Conservation (phyloP, 2,113 vertebrate species). For the Budorcas taxicolor region DNA sequence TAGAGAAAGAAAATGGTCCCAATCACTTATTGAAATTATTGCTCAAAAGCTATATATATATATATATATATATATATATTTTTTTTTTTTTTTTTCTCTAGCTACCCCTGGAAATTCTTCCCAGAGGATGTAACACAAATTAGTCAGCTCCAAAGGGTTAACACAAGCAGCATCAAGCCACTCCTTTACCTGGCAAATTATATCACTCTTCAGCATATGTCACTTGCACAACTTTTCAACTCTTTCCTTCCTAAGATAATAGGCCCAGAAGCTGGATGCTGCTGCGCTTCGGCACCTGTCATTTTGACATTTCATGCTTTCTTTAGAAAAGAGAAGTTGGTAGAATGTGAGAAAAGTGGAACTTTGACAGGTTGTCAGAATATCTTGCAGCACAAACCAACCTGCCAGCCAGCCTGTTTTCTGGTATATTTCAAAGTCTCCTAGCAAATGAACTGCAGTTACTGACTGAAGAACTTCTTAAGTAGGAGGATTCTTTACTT, state of each 20-base stretch:
- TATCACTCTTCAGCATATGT: constrained; percentile 66
- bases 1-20: constrained; percentile 38
- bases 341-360: constrained; percentile 86
- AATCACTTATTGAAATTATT: not conserved
- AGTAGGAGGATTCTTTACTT: constrained; percentile 65
- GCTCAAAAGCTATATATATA: not conserved
- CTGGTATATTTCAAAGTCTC: constrained; percentile 83
- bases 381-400: constrained; percentile 82
- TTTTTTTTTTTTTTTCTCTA: not conserved
- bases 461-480: constrained; percentile 69
- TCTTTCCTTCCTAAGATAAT: constrained; percentile 78
- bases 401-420: constrained; percentile 85
- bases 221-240: constrained; percentile 75
- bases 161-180: constrained; percentile 65
- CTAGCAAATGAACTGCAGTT: constrained; percentile 74
- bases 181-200: constrained; percentile 76
- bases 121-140: not conserved
- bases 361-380: constrained; percentile 86
- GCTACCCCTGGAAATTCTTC: not conserved
- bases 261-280: constrained; percentile 78
- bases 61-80: not conserved
- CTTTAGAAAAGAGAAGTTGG: constrained; percentile 83
- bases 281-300: constrained; percentile 80
- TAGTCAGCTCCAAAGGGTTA: constrained; percentile 67
- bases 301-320: constrained; percentile 86